Base-by-base conservation (phyloP, 2,888 invertebrate species). In the Barypeithes pellucidus region DNA sequence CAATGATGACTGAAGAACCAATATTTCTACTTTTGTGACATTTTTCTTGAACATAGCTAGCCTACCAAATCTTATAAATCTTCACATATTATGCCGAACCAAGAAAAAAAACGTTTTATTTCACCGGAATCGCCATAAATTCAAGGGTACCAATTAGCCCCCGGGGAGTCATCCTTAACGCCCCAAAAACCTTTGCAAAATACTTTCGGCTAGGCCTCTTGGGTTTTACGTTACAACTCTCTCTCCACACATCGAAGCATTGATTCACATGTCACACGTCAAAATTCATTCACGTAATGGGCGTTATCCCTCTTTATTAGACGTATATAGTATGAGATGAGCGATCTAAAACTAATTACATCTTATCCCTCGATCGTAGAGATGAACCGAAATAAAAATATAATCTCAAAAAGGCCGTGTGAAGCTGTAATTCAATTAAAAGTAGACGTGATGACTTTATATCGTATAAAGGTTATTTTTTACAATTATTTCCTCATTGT, bases 131-230 rank as follows among this genome's bases (percentile, higher is more conserved):
- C 65, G 20, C 29, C 65, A 36, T 39, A 50, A 65, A 54, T 47
- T 62, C 74, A 50, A 79, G 79, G 81, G 81, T 79, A 81, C 79
- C 79, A 81, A 82, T 82, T 82, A 81, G 75, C 75, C 82, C 80
- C 80, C 78, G 69, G 81, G 81, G 81, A 81, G 79, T 78, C 80
- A 80, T 82, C 80, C 79, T 79, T 80, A 76, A 72, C 72, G 72
- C 67, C 73, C 73, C 36, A 57, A 59, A 72, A 77, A 60, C 69
- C 33, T 72, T 75, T 75, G 67, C 67, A 54, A 72, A 72, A 74
- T 72, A 39, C 57, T 69, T 72, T 67, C 43, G 47, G 67, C 45
- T 22, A 62, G 8, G 24, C 65, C 68, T 59, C 65, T 65, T 50
- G 57, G 73, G 73, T 68, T 73, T 73, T 63, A 65, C 68, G 65